Base-by-base conservation (phyloP, 1,140 invertebrate genomes). In the Drosophila fuyamai region DNA sequence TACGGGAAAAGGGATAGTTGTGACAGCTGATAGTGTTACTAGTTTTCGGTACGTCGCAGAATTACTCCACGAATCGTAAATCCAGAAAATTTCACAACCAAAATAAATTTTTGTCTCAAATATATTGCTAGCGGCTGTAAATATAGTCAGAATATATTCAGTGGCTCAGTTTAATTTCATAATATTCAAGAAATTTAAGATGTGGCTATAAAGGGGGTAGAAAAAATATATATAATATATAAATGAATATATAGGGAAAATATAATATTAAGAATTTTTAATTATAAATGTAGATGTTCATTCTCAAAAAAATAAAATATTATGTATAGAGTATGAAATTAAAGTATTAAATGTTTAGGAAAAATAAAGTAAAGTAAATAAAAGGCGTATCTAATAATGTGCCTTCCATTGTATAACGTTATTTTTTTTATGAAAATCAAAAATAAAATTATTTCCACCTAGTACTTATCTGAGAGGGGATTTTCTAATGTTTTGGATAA, bases 71-170 rank as follows among this genome's bases (percentile, higher is more conserved):
- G 43, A 23, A 50, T 29, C 47, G n/a, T 32, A 32, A 8, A 50
- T 50, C 27, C 13, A 29, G 27, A 50, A 50, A 32, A 32, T 32
- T 29, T 50, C 47, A 50, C 47, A 50, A n/a, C 13, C 46, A 47
- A 43, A 16, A 23, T 8, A 7, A 7, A 50, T n/a, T 9, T 29
- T 27, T 50, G 27, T 29, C n/a, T 50, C 13, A 29, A 29, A 32
- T 50, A 50, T 4, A 29, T 50, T 50, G n/a, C 27, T 50, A 50
- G 13, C 47, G 47, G 47, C 4, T 50, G 47, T 50, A 50, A 14
- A 50, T 50, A 29, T 50, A 50, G 23, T 29, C 47, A 50, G 47
- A 29, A 50, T 50, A 50, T 50, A n/a, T n/a, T n/a, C n/a, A n/a
- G n/a, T n/a, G n/a, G n/a, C 2, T 40, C 38, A 12, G 5, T 40